Evolutionary conservation across 2,797 vertebrate species (phyloP), one percentile per base, ranked within the genome.

Genomic region (Paratrypauchen microcephalus): DNA sequence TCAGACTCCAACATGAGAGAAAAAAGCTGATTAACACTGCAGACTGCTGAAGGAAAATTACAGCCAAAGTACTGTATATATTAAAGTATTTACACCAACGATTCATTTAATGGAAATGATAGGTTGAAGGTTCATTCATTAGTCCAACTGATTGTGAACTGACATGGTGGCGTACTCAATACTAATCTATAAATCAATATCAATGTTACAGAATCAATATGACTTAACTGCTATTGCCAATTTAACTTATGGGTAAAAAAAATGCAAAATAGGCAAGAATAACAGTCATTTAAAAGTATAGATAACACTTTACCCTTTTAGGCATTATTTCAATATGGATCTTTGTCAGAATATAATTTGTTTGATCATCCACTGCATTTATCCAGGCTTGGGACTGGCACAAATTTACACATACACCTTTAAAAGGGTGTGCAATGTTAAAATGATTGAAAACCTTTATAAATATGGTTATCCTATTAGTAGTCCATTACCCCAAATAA

Each of bases 1-100:
- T 79, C 62, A 48, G 74, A 67, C 83, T 76, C 77, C 70, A 80
- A 79, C 75, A 73, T 71, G 77, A 79, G 21, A 78, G 72, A 81
- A 86, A 77, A 83, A 83, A 87, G 73, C 69, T 83, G 81, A 87
- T 84, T 83, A 90, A 71, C 41, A 45, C 41, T 45, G 41, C 70
- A 41, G 47, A 71, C 54, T 45, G 65, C 56, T 71, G 70, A 59
- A 66, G 24, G 78, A 73, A 84, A 62, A 67, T 61, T 75, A 73
- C 74, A 48, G 63, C 57, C 45, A 69, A 70, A 21, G 67, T 47
- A 58, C 32, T 36, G 8, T 36, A 36, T 9, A 36, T 36, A 36
- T 36, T 36, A 36, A 36, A 9, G 2, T 36, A 36, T 8, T 36
- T 36, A 36, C 61, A 72, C 18, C 2, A 69, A 48, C n/a, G 45